Evolutionary conservation across 2,113 vertebrate species (phyloP), one percentile per base, ranked within the genome.

Genomic region (Alouatta palliata): DNA sequence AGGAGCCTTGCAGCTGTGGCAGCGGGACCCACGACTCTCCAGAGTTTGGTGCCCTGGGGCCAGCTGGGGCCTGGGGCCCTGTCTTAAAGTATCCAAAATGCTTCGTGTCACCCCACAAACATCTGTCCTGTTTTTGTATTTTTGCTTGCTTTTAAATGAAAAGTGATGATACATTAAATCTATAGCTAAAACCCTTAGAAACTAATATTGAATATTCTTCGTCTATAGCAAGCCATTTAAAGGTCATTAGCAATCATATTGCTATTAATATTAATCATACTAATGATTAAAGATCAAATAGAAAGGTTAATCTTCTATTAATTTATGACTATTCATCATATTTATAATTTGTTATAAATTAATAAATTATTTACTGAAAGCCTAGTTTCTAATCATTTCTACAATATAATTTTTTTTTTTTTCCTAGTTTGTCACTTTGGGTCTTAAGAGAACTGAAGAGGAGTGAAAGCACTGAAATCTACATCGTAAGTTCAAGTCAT

Each of bases 31-130:
- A 12, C 0, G 11, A 9, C 37, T 40, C 6, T 35, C 20, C 27
- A 5, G 8, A 3, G 2, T 17, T 21, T 49, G 1, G 13, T 37
- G 32, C 14, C 4, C 27, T 6, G 19, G 17, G 10, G 14, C 32
- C 30, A 3, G 1, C 3, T 23, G 16, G 11, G 3, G 0, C 9
- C 1, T 6, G 2, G 2, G 2, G 1, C 8, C 21, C 14, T 19
- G 6, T 32, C 71, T 84, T 70, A 76, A 11, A 2, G 35, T 12
- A 13, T 5, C 35, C 45, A 27, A 1, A 3, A 6, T n/a, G 3
- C 9, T 66, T 13, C 37, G 1, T 20, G 21, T 17, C 3, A 17
- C 23, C 2, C 37, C 16, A 12, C 21, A 32, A 7, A 30, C 16
- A 2, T 13, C 49, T 37, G 25, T 30, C 47, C 8, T 21, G 12